Conservation (phyloP, 2,113 vertebrate species). For the Poecilia latipinna region DNA sequence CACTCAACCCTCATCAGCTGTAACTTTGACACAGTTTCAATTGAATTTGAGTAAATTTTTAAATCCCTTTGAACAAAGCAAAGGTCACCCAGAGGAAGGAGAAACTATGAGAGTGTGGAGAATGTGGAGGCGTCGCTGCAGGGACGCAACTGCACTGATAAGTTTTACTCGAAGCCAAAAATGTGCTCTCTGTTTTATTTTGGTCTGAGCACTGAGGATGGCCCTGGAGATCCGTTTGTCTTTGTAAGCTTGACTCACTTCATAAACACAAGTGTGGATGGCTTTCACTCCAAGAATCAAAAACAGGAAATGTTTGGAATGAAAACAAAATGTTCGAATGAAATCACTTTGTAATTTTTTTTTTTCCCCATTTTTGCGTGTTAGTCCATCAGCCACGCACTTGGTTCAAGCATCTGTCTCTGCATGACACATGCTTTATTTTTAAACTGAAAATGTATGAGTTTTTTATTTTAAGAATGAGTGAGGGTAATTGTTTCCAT, state of each 20-base stretch:
- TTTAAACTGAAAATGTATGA: conserved; percentile 51
- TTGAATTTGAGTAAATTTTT: conserved; percentile 26
- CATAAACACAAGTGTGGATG: conserved; percentile 34
- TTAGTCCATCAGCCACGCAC: conserved; percentile 22
- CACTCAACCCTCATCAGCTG: conserved; percentile 26
- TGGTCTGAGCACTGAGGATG: conserved; percentile 43
- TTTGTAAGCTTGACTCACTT: conserved; percentile 43
- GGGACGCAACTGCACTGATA: conserved; percentile 33
- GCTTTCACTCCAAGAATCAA: conserved; percentile 13
- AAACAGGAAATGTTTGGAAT: conserved; percentile 23
- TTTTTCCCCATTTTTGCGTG: not conserved
- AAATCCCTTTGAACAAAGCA: conserved; percentile 56
- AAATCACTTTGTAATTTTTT: not conserved
- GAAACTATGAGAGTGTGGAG: not conserved
- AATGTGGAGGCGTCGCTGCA: conserved; percentile 25
- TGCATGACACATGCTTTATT: conserved; percentile 62
- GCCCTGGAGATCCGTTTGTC: conserved; percentile 32
- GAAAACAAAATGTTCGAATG: conserved; percentile 32
- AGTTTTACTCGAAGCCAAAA: conserved; percentile 55
- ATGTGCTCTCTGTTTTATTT: conserved; percentile 69
- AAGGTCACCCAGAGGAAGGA: conserved; percentile 43
- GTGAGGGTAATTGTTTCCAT: conserved; percentile 67
- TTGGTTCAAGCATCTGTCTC: conserved; percentile 28
- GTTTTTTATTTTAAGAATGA: conserved; percentile 56
- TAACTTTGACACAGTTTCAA: conserved; percentile 20